These are phyloP conservation scores for Aplodontia rufa DNA, from an alignment of 2,113 vertebrate species.

Conservation along the genomic window DNA sequence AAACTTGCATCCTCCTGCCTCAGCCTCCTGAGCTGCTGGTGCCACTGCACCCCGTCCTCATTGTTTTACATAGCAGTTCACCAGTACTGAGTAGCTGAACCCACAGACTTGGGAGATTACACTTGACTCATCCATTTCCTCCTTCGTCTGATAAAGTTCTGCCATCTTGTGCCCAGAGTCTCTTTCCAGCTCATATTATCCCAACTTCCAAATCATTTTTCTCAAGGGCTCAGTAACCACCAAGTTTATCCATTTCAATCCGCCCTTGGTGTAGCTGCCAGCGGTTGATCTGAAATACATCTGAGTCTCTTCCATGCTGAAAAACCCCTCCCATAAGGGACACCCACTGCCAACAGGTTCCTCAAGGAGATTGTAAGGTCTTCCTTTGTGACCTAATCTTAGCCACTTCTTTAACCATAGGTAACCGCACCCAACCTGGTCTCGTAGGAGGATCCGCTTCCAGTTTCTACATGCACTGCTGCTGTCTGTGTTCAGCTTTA, in stretches of 20 bases:
- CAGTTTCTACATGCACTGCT: too few relatives aligned
- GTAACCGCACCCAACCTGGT: not conserved
- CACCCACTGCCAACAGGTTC: not conserved
- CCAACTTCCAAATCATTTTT: not conserved
- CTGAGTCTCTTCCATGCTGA: not conserved
- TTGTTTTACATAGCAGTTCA: not conserved
- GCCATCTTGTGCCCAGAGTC: not conserved
- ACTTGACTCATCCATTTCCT: not conserved
- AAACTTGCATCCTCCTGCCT: too few relatives aligned
- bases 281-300: not conserved
- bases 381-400: not conserved
- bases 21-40: too few relatives aligned
- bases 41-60: too few relatives aligned
- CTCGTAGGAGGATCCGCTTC: too few relatives aligned
- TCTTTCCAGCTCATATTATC: not conserved
- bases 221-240: not conserved
- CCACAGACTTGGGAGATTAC: not conserved
- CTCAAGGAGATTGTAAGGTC: not conserved
- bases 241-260: not conserved
- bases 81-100: not conserved
- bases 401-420: not conserved
- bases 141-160: not conserved
- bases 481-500: too few relatives aligned
- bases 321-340: not conserved
- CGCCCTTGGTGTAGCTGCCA: not conserved